Evolutionary conservation across 2,797 vertebrate genomes (phyloP).

Genomic region (Pterois miles): DNA sequence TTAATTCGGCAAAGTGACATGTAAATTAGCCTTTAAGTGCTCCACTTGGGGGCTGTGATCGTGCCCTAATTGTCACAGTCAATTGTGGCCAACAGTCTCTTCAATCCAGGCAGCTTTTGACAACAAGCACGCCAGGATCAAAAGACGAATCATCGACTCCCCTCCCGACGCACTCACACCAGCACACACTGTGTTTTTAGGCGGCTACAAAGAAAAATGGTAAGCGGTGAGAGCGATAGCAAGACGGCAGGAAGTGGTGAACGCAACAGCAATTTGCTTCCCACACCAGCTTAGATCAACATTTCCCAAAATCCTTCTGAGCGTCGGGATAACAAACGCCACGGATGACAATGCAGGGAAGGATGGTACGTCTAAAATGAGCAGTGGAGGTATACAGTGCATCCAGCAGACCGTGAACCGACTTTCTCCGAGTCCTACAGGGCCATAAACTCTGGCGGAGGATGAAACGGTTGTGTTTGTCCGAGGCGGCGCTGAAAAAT

Average conservation of each 20-base stretch:
- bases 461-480: constrained; percentile 55
- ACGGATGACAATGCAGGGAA: constrained; percentile 46
- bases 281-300: constrained; percentile 39
- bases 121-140: constrained; percentile 95
- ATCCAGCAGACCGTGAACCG: constrained; percentile 38
- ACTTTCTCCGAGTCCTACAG: constrained; percentile 49
- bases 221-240: constrained; percentile 84
- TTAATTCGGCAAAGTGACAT: constrained; percentile 97
- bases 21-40: constrained; percentile 99
- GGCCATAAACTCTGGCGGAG: constrained; percentile 45
- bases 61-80: constrained; percentile 99
- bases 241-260: constrained; percentile 29
- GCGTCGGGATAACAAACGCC: constrained; percentile 61
- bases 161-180: constrained; percentile 87
- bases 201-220: constrained; percentile 80
- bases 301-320: constrained; percentile 51
- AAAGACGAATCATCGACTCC: constrained; percentile 91
- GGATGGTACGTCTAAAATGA: constrained; percentile 49
- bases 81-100: constrained; percentile 99
- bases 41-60: constrained; percentile 94
- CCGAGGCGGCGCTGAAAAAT: constrained; percentile 44
- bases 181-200: constrained; percentile 89
- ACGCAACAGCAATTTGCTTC: constrained; percentile 56
- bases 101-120: constrained; percentile 95
- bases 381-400: constrained; percentile 37